phyloP scores from a whole-genome alignment of 2,113 vertebrate species.

The Paradoxurus hermaphroditus region DNA sequence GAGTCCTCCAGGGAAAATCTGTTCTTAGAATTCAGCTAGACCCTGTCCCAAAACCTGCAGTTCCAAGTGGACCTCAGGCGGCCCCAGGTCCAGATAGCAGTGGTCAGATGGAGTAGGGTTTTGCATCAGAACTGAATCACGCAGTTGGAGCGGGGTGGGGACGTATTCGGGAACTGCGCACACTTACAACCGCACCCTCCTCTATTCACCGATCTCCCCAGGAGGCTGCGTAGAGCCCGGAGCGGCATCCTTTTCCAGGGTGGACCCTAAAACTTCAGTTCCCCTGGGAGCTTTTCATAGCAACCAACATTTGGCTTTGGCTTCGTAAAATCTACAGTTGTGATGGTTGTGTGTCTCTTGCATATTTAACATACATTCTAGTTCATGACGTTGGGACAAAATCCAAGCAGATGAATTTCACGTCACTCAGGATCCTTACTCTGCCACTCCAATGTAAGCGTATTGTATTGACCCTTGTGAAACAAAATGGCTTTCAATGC shows the following conservation, averaged over 20 bases:
- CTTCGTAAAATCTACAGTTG: not conserved
- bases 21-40: not conserved
- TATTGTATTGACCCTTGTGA: not conserved
- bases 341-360: conserved; percentile 15
- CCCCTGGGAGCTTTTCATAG: not conserved
- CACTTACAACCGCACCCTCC: not conserved
- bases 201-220: not conserved
- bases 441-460: not conserved
- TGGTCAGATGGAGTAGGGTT: not conserved
- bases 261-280: not conserved
- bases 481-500: not conserved
- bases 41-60: not conserved
- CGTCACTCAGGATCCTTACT: not conserved
- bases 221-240: rapidly evolving
- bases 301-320: not conserved
- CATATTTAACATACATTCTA: not conserved
- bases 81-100: not conserved
- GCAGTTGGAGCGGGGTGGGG: not conserved
- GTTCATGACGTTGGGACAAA: not conserved
- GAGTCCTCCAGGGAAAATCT: conserved; percentile 52
- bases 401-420: conserved; percentile 3
- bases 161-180: not conserved
- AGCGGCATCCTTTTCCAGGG: rapidly evolving
- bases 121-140: not conserved
- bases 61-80: conserved; percentile 25